Base-by-base conservation (phyloP, 2,113 vertebrate species). In the Salvator merianae region DNA sequence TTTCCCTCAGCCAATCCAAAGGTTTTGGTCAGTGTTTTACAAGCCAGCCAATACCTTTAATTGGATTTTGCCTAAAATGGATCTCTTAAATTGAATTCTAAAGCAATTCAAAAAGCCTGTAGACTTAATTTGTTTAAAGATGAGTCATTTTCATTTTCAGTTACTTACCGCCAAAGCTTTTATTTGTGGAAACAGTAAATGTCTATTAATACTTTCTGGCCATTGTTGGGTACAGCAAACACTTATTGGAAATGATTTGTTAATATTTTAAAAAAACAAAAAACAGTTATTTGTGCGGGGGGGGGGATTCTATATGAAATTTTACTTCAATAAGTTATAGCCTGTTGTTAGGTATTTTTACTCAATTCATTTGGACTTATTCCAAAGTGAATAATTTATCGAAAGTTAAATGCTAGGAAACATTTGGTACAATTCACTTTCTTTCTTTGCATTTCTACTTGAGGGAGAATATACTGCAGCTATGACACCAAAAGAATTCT, bases 61-160 rank as follows among this genome's bases (percentile, higher is more conserved):
- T 63, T 88, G 72, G 86, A 88, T 91, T 93, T 90, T 88, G 7
- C 76, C 88, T 83, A 85, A 89, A 88, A 77, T 85, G 53, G 26
- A 87, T 84, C 22, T 80, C 81, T 87, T 79, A 87, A 91, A 93
- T 76, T 78, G 69, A 78, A 87, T 81, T 92, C 88, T 79, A 87
- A 73, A 8, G 66, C 82, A 80, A 91, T 78, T 70, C 20, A 72
- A 53, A 87, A 77, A 81, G 8, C 40, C 26, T 86, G 83, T 16
- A 26, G 62, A 5, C 28, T 81, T 89, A 79, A 91, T 63, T 88
- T 63, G 69, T 36, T 88, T 90, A 86, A 59, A 87, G n/a, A 34
- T 59, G 69, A 50, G 85, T 66, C 30, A 74, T 78, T 93, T 91
- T 88, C 77, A 83, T 85, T 70, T 83, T 69, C 55, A 77, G 59